Evolutionary conservation across 2,888 invertebrate species (phyloP).

Genomic region (Tillus elongatus): DNA sequence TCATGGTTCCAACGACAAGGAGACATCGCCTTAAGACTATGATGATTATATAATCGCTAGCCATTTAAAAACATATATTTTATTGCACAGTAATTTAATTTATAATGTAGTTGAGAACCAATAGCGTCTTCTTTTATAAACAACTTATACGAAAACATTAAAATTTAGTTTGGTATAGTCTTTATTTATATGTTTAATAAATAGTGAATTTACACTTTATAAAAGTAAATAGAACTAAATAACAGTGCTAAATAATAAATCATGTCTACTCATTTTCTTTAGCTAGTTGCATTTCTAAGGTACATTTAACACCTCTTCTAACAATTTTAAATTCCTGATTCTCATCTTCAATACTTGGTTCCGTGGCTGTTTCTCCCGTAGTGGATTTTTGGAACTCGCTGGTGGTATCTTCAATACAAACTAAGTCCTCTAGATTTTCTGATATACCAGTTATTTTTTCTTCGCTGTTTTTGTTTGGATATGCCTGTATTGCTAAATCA

Average conservation of each 20-base stretch:
- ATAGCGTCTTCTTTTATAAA: too few relatives aligned
- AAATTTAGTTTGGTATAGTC: too few relatives aligned
- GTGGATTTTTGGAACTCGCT: slow-evolving; percentile 5
- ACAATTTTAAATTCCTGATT: slow-evolving; percentile 11
- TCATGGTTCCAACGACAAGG: too few relatives aligned
- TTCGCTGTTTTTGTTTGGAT: not conserved
- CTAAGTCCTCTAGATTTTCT: slow-evolving; percentile 10
- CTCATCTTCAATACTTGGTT: not conserved
- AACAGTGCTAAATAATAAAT: not conserved
- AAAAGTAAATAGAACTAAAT: too few relatives aligned
- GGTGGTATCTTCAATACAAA: slow-evolving; percentile 11
- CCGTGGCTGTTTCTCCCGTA: not conserved
- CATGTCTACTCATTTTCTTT: slow-evolving; percentile 26
- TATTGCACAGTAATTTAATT: too few relatives aligned
- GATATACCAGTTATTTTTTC: not conserved
- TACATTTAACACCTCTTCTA: slow-evolving; percentile 29
- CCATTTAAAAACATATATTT: too few relatives aligned
- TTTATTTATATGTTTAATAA: too few relatives aligned
- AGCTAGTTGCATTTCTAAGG: slow-evolving; percentile 40
- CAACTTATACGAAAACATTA: too few relatives aligned
- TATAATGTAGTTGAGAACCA: too few relatives aligned
- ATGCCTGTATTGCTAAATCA: not conserved
- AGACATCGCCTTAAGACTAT: too few relatives aligned
- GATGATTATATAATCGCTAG: too few relatives aligned
- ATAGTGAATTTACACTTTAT: too few relatives aligned